Base-by-base conservation (phyloP, 2,797 vertebrate genomes). In the Chiroxiphia lanceolata region DNA sequence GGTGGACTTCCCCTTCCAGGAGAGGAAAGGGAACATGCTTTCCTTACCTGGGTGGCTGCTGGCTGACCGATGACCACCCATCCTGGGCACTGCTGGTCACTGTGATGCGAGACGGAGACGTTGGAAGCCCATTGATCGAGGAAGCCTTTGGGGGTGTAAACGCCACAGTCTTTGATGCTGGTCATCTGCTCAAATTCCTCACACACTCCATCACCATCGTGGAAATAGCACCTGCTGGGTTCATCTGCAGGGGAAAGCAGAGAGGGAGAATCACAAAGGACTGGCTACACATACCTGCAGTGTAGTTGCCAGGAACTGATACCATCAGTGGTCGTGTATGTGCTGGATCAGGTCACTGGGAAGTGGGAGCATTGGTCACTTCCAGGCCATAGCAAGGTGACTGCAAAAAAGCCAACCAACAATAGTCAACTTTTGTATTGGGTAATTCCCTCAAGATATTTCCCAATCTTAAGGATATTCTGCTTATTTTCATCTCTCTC, bases 141-240 rank as follows among this genome's bases (percentile, higher is more conserved):
- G 97, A 99, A 99, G 40, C 99, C 99, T 40, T 97, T 98, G 51
- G 99, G 99, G 3, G 99, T 99, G 97, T 99, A 99, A 78, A 99
- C 98, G 2, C 99, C 99, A 47, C 99, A 99, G 97, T 99, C 99
- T 89, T 98, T 98, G 89, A 99, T 99, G 57, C 99, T 99, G 11
- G 98, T 99, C 98, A 99, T 99, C 71, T 98, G 98, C 96, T 99
- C 99, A 93, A 99, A 99, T 93, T 99, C 99, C 95, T 99, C 99
- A 57, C 99, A 99, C 54, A 99, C 98, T 10, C 99, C 99, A 14
- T 99, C 99, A 0, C 99, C 99, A 1, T 99, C 99, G 0, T 99
- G 99, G 97, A 99, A 99, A 96, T 99, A 99, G 95, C 99, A 99
- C 95, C 98, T 98, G 97, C 99, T 99, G 54, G 99, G 99, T 83